Conservation (phyloP, 2,888 invertebrate species). For the Agrochola lychnidis region DNA sequence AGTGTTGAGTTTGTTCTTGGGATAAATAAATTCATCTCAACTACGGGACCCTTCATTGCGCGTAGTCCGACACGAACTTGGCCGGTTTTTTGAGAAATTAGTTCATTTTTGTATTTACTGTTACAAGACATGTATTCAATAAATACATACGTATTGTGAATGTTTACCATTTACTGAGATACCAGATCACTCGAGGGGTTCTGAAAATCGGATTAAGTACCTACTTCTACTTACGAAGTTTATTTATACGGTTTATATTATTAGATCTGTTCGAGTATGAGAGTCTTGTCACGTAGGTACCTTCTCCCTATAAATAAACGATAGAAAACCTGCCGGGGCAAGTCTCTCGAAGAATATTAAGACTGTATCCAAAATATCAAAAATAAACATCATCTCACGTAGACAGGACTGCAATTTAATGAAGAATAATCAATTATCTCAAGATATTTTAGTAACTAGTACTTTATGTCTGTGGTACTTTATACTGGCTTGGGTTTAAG, state of each 20-base stretch:
- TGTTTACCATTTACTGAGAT: slow-evolving; percentile 3
- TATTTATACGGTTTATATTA: slow-evolving; percentile 37
- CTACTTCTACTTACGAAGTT: slow-evolving; percentile 39
- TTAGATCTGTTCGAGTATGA: slow-evolving; percentile 55
- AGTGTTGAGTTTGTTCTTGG: no score
- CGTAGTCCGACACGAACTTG: no score
- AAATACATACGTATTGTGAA: background rate
- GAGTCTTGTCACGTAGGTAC: slow-evolving; percentile 69
- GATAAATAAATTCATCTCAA: no score
- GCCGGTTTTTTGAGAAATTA: background rate
- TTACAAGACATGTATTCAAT: slow-evolving; percentile 4
- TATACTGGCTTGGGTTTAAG: slow-evolving; percentile 48
- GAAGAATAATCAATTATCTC: slow-evolving; percentile 40
- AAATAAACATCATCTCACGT: slow-evolving; percentile 8
- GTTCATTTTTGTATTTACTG: no score
- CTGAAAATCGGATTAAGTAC: slow-evolving; percentile 29
- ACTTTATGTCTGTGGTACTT: slow-evolving; percentile 38
- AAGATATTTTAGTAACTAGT: slow-evolving; percentile 40
- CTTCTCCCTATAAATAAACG: slow-evolving; percentile 60
- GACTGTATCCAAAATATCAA: slow-evolving; percentile 39
- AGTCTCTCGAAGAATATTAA: slow-evolving; percentile 23
- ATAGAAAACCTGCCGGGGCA: slow-evolving; percentile 40
- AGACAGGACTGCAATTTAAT: slow-evolving; percentile 13
- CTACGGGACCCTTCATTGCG: no score
- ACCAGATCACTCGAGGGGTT: slow-evolving; percentile 14